Conservation (phyloP, 2,797 vertebrate genomes). For the Pangasius larnaudii region DNA sequence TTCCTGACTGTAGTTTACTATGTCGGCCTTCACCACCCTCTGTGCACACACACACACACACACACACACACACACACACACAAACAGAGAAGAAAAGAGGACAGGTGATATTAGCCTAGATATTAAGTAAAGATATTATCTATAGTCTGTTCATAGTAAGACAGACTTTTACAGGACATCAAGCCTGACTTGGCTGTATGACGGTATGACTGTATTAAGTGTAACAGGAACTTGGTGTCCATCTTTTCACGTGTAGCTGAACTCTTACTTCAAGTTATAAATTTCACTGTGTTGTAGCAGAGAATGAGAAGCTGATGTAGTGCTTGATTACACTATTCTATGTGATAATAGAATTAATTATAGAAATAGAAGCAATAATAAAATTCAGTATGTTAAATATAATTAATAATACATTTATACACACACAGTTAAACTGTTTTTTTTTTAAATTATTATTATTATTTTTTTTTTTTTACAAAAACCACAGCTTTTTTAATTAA, state of each 20-base stretch:
- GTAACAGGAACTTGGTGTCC: neutral
- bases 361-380: neutral
- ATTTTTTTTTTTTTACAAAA: too few species aligned
- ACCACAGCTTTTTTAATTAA: too few species aligned
- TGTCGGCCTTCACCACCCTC: slow-evolving; percentile 98
- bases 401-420: neutral
- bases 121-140: neutral
- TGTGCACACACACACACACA: slow-evolving; percentile 54
- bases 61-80: neutral
- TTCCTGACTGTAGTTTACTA: slow-evolving; percentile 99
- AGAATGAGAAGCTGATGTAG: neutral
- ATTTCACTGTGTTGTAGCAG: neutral
- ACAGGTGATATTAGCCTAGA: neutral
- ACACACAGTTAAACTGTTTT: neutral
- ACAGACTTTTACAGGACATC: neutral
- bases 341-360: neutral
- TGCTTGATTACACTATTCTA: neutral
- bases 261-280: neutral
- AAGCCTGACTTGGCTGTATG: neutral
- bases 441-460: too few species aligned
- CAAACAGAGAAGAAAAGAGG: neutral
- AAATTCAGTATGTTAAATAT: neutral
- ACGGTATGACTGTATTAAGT: neutral
- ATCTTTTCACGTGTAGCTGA: neutral
- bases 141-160: neutral